These are phyloP conservation scores for Apteryx owenii DNA, from an alignment of 2,113 vertebrate species.

Conservation along the genomic window DNA sequence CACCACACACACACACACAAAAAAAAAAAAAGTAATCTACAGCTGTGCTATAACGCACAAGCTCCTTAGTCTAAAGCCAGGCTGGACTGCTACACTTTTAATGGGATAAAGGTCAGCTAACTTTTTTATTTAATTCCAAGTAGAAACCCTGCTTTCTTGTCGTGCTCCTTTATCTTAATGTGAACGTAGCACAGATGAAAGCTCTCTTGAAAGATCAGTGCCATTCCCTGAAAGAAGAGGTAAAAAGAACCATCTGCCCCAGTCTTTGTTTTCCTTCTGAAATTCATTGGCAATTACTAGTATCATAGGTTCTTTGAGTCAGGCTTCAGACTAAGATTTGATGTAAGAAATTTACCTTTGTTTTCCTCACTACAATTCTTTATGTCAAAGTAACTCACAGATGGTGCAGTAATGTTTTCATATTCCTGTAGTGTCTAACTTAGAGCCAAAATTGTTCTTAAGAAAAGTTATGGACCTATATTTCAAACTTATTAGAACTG, in stretches of 20 bases:
- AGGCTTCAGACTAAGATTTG: background rate
- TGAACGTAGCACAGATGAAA: background rate
- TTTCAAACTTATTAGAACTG: slow-evolving; percentile 9
- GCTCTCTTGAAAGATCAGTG: background rate
- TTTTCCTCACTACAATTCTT: background rate
- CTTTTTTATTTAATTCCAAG: background rate
- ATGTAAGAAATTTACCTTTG: slow-evolving; percentile 12
- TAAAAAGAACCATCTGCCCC: background rate
- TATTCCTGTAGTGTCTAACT: background rate
- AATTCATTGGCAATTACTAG: slow-evolving; percentile 4
- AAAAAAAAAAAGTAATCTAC: background rate
- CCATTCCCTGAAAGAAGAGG: background rate
- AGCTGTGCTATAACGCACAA: background rate
- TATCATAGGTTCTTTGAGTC: background rate
- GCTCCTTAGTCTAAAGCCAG: background rate
- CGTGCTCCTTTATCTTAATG: slow-evolving; percentile 2
- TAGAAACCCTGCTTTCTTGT: background rate
- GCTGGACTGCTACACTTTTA: background rate
- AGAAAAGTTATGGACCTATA: background rate
- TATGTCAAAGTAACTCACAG: slow-evolving; percentile 16
- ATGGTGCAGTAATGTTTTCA: slow-evolving; percentile 2
- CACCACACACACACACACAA: background rate
- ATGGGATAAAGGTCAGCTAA: background rate
- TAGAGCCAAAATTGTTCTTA: background rate
- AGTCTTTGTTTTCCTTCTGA: background rate